Evolutionary conservation across 2,113 vertebrate species (phyloP).

Genomic region (Lycaon pictus): DNA sequence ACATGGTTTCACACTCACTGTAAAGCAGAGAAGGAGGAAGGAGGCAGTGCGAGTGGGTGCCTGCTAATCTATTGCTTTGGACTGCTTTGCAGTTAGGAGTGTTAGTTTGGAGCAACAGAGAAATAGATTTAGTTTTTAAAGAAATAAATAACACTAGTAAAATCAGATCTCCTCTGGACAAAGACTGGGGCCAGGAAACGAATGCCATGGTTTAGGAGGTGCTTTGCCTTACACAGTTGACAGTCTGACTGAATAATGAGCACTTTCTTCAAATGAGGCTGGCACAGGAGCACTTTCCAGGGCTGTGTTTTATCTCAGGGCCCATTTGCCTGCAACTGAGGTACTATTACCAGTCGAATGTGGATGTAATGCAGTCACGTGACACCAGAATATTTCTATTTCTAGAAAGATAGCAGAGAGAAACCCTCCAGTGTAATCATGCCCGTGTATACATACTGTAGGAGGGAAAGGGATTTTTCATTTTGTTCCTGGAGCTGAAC

Average conservation of each 20-base stretch:
- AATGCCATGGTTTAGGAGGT: not conserved
- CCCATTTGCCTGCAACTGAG: constrained; percentile 72
- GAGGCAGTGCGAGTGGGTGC: too few relatives aligned
- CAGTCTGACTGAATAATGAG: constrained; percentile 45
- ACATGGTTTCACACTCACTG: fast-evolving
- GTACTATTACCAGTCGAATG: constrained; percentile 62
- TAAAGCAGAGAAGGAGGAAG: not conserved
- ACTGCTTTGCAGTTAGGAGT: constrained; percentile 24
- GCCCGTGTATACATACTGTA: not conserved
- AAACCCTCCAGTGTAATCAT: constrained; percentile 62
- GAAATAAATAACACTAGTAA: constrained; percentile 40
- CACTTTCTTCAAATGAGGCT: constrained; percentile 37
- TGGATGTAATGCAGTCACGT: constrained; percentile 43
- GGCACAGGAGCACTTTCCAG: not conserved
- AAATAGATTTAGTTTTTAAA: constrained; percentile 45
- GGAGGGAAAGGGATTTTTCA: constrained; percentile 56
- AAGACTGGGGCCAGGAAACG: not conserved
- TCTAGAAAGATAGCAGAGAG: constrained; percentile 65
- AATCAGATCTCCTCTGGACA: constrained; percentile 46
- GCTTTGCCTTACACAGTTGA: not conserved
- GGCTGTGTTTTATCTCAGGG: constrained; percentile 29
- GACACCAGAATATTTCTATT: constrained; percentile 64
- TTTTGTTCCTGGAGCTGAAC: constrained; percentile 66
- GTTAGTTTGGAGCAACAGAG: not conserved
- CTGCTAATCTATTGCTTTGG: not conserved